Base-by-base conservation (phyloP, 2,797 vertebrate genomes). In the Helarctos malayanus region DNA sequence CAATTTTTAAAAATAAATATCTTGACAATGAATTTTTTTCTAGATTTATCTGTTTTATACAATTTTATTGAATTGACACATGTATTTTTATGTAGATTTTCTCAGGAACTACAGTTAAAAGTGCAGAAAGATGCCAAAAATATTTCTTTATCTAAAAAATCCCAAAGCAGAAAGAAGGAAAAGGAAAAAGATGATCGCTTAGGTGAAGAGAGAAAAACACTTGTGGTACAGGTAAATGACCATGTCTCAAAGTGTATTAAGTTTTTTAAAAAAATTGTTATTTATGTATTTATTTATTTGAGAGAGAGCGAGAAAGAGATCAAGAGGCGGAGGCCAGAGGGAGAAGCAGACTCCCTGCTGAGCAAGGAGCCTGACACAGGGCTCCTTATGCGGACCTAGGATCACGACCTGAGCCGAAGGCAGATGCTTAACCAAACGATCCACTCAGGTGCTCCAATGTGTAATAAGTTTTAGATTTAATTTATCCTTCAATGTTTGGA, bases 71-170 rank as follows among this genome's bases (percentile, higher is more conserved):
- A 82, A 94, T 75, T 85, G 57, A 84, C 61, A 91, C 95, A 73
- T 95, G 11, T 91, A 56, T 91, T 97, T 95, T 95, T 94, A 89
- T 79, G 4, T 81, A 99, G 99, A 94, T 99, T 99, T 98, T 91
- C 99, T 95, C 98, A 99, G 59, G 99, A 99, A 96, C 98, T 99
- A 81, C 99, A 99, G 95, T 93, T 98, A 19, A 99, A 99, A 97
- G 98, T 99, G 96, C 99, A 98, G 98, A 99, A 97, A 97, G 98
- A 96, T 97, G 98, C 98, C 90, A 98, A 94, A 96, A 98, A 98
- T 59, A 98, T 98, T 92, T 98, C 98, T 56, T 56, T 98, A 89
- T 89, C 97, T 96, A 99, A 98, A 96, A 99, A 98, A 87, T 86
- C 97, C 21, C 99, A 98, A 98, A 98, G 95, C 54, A 95, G 35